Conservation (phyloP, 2,888 invertebrate species). For the Drosophila peninsularis region DNA sequence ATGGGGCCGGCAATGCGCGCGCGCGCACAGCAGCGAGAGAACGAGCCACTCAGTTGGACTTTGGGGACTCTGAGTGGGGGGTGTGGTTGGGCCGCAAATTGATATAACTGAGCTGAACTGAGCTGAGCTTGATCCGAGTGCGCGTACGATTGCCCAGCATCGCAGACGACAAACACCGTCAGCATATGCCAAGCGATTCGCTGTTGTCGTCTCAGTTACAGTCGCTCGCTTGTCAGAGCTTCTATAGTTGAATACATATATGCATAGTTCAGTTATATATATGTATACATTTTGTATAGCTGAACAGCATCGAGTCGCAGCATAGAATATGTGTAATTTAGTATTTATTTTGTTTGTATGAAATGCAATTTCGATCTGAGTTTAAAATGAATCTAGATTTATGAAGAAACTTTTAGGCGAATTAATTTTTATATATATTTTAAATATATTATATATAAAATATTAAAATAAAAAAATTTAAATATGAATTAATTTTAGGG, state of each 20-base stretch:
- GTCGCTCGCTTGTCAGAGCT: constrained; percentile 15
- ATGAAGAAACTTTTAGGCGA: too few species aligned
- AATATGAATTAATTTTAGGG: too few species aligned
- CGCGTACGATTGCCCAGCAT: constrained; percentile 42
- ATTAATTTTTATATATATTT: too few species aligned
- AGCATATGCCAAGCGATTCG: constrained; percentile 33
- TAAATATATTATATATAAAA: too few species aligned
- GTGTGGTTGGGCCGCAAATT: constrained; percentile 9
- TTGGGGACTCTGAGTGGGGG: background rate
- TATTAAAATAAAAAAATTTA: too few species aligned
- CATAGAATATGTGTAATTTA: too few species aligned
- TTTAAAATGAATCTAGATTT: too few species aligned
- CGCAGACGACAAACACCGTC: constrained; percentile 15
- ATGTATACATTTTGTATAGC: background rate
- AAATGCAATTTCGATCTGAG: too few species aligned
- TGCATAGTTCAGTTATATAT: too few species aligned
- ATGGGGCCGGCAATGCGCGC: constrained; percentile 40
- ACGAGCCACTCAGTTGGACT: constrained; percentile 16
- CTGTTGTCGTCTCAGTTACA: constrained; percentile 46
- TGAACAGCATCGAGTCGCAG: background rate
- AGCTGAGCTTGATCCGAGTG: constrained; percentile 19
- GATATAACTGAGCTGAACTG: constrained; percentile 6
- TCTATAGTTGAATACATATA: constrained; percentile 12
- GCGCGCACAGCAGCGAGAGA: constrained; percentile 22
- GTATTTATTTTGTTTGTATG: too few species aligned